Conservation (phyloP, 30 jellyfish, hydroid and myxozoan genomes). For the Cassiopea andromeda region DNA sequence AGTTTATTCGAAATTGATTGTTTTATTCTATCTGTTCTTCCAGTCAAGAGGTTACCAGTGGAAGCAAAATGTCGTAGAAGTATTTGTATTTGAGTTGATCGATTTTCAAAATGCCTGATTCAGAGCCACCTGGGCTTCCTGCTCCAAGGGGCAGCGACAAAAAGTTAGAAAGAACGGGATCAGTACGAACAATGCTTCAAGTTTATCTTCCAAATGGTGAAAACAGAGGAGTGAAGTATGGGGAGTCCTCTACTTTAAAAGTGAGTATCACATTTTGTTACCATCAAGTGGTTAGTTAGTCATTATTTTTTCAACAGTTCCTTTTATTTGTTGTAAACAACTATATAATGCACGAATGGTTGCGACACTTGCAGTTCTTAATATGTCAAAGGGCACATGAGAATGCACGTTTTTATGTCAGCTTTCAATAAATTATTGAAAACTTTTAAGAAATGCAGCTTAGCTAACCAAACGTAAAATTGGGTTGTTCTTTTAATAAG, state of each 20-base stretch:
- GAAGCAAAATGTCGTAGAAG: background rate
- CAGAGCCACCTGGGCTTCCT: constrained; percentile 24
- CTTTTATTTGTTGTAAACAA: background rate
- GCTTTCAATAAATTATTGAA: background rate
- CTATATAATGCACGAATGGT: background rate
- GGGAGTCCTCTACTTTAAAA: constrained; percentile 86
- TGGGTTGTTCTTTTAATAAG: background rate
- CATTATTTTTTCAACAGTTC: background rate
- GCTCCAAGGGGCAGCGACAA: constrained; percentile 43
- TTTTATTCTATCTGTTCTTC: background rate
- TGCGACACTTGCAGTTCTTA: background rate
- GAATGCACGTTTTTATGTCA: background rate
- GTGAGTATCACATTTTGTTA: constrained; percentile 64
- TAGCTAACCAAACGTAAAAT: background rate
- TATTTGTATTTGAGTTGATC: background rate
- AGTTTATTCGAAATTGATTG: background rate
- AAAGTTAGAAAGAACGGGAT: constrained; percentile 49
- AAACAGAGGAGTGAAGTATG: constrained; percentile 92
- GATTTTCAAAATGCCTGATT: constrained; percentile 46
- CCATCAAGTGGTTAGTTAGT: no score
- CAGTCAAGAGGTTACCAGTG: background rate
- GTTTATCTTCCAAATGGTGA: constrained; percentile 99
- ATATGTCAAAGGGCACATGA: background rate
- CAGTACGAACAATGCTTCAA: constrained; percentile 80
- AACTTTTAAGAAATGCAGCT: background rate